Base-by-base conservation (phyloP, 2,888 invertebrate species). In the Leptinotarsa tumamoca region DNA sequence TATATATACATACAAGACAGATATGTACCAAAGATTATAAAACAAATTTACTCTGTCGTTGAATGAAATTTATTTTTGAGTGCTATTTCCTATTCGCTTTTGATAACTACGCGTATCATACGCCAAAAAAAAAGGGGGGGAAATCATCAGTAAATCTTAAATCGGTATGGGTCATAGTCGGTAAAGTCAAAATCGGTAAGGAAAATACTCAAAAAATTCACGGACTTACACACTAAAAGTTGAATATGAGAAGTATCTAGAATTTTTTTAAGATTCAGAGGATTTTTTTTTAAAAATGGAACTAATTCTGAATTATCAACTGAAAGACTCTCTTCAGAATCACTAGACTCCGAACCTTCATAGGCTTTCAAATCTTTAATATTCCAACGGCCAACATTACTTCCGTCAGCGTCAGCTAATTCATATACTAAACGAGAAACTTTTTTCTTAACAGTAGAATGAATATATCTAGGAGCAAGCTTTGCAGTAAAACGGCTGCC, bases 381-480 rank as follows among this genome's bases (percentile, higher is more conserved):
- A 52, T 69, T 18, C 69, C 54, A 54, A 52, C 18, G 21, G 52
- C 69, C 69, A 54, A 69, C 56, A 27, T 54, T 23, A n/a, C 3
- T 56, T 27, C 69, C 69, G n/a, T 69, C 69, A 18, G 49, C 14
- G 21, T 69, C 52, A 21, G 27, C 1, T 13, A 69, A 23, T 54
- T 69, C 69, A 23, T 23, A 56, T 17, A 69, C 69, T 23, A 69
- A 54, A 17, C 49, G 15, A 54, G 27, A 50, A 52, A 4, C 3
- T 54, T 54, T 54, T 54, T n/a, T 27, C 1, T 21, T 56, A 17
- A 56, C 54, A 56, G n/a, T n/a, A n/a, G 66, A 33, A 76, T 52
- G 77, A 74, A 17, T 80, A 80, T 74, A 82, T n/a, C 54, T 56
- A 56, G 54, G n/a, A 18, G 54, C 21, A n/a, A 56, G 54, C 54